Evolutionary conservation across 1,140 invertebrate species (phyloP).

Genomic region (Sycophaga agraensis): DNA sequence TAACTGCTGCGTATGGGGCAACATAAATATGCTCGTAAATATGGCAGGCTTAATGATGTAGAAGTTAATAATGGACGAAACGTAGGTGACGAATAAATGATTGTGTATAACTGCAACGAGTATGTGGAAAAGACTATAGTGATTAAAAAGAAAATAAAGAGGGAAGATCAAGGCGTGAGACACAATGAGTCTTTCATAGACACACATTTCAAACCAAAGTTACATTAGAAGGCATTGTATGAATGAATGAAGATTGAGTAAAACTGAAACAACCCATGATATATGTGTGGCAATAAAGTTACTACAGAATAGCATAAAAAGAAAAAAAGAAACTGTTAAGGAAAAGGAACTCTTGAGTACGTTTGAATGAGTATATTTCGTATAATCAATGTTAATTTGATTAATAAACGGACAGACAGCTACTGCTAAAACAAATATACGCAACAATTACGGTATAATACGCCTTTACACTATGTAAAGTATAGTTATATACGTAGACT

Average conservation of each 20-base stretch:
- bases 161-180: background rate
- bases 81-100: no score
- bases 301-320: background rate
- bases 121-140: no score
- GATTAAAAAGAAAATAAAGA: background rate
- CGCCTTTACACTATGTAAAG: constrained; percentile 37
- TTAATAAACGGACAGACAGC: constrained; percentile 47
- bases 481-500: constrained; percentile 43
- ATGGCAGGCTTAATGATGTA: no score
- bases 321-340: background rate
- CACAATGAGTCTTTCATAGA: no score
- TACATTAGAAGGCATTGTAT: background rate
- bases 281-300: no score
- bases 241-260: background rate
- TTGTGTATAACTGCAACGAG: no score
- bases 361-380: constrained; percentile 27
- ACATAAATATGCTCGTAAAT: no score
- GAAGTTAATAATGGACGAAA: no score
- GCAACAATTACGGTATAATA: constrained; percentile 36
- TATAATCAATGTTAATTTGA: constrained; percentile 32
- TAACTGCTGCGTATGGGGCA: no score
- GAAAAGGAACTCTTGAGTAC: background rate
- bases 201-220: background rate
- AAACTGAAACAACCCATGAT: background rate
- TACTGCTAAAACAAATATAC: constrained; percentile 49